Evolutionary conservation across 2,888 invertebrate genomes (phyloP), one percentile per base, ranked within the genome.

Genomic region (Allacma fusca): DNA sequence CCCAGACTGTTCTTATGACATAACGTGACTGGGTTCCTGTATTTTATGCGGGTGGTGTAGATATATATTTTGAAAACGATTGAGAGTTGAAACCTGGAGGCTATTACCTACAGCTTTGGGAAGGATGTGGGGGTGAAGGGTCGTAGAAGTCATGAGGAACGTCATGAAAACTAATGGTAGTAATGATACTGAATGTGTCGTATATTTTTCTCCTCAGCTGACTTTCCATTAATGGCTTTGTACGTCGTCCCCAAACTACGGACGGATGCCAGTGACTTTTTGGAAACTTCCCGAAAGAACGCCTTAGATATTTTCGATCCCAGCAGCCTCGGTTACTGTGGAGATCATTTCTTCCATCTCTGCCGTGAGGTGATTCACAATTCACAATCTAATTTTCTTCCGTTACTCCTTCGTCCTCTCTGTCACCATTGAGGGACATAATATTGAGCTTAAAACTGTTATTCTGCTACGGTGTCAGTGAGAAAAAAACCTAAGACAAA

Each of bases 201-300:
- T 34, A 40, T 69, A 4, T 69, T 44, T 75, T 70, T 78, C 77
- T 67, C 88, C 88, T 13, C 86, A 93, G 95, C 94, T 50, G 95
- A 95, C 86, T 96, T 95, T 86, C 95, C 95, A 19, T 95, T 95
- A 88, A 95, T 96, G 89, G 91, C 94, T 19, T 94, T 95, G 87
- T 95, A 95, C 88, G 91, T 95, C 85, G 93, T 96, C 88, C 95
- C 95, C 87, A 94, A 94, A 77, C 91, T 91, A 81, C 93, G 93
- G 88, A 93, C 93, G 71, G 95, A 95, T 87, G 94, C 94, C 75
- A 89, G 92, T 84, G 91, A 93, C 83, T 95, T 95, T 88, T 94
- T 95, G 87, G 92, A 93, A 86, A 93, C 93, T 85, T 91, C 95
- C 86, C 91, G 95, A 86, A 91, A 92, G 86, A 92, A 94, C 85